phyloP scores from a whole-genome alignment of 2,113 vertebrate species.

The Clarias batrachus region DNA sequence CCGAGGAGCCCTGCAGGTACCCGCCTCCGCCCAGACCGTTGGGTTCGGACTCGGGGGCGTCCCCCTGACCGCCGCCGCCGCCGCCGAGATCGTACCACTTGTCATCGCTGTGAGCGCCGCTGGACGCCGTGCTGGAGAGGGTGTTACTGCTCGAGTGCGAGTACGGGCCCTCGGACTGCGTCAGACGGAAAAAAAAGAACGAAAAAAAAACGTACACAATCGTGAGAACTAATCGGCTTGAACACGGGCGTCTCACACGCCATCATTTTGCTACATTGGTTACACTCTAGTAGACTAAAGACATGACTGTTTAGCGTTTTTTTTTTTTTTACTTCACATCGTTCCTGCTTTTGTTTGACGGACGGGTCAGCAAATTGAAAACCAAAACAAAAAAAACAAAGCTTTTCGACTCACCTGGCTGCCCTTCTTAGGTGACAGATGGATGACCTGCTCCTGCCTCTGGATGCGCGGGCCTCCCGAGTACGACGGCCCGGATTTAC shows the following conservation, averaged over 20 bases:
- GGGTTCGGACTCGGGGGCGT: conserved; percentile 76
- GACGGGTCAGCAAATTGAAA: too few relatives aligned
- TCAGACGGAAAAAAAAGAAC: neutral
- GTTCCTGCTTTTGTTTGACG: too few relatives aligned
- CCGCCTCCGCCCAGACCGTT: conserved; percentile 83
- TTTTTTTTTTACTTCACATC: too few relatives aligned
- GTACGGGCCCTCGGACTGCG: conserved; percentile 89
- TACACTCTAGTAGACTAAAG: too few relatives aligned
- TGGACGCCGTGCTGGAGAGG: conserved; percentile 92
- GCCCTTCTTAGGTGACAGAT: conserved; percentile 93
- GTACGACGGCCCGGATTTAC: conserved; percentile 88
- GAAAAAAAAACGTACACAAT: neutral
- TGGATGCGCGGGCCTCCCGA: conserved; percentile 89
- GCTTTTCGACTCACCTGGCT: conserved; percentile 79
- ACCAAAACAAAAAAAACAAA: neutral
- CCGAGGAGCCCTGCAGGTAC: conserved; percentile 90
- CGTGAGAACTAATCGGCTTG: neutral
- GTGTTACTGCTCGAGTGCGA: conserved; percentile 99
- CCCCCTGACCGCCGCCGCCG: conserved; percentile 59
- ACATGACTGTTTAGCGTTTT: too few relatives aligned
- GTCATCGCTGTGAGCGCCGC: conserved; percentile 91
- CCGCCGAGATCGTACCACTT: conserved; percentile 89
- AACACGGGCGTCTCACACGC: too few relatives aligned
- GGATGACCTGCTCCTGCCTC: conserved; percentile 95
- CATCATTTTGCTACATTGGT: too few relatives aligned